Conservation (phyloP, 92 coral and sea anemone species). For the Nematostella vectensis region DNA sequence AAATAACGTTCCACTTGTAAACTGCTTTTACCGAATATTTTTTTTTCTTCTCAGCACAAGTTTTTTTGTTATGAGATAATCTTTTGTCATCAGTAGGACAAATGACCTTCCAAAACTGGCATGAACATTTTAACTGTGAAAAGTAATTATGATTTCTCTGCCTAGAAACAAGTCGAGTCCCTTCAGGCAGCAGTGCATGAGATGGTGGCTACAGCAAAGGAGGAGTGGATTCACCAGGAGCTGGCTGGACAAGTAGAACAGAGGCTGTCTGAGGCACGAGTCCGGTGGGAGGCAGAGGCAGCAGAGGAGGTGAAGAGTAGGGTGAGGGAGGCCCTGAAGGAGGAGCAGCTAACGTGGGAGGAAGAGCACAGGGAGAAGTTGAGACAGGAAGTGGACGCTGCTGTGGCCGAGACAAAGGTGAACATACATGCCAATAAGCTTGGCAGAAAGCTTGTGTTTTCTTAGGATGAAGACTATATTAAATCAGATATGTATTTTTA, state of each 20-base stretch:
- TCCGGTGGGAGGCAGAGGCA: conserved; percentile 30
- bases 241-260: conserved; percentile 16
- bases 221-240: conserved; percentile 37
- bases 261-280: conserved; percentile 28
- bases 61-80: too few species aligned
- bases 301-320: conserved; percentile 46
- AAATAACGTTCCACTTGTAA: too few species aligned
- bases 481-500: too few species aligned
- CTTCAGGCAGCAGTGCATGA: conserved; percentile 38
- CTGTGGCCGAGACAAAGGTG: conserved; percentile 20
- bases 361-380: conserved; percentile 38
- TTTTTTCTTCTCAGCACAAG: too few species aligned
- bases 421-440: too few species aligned
- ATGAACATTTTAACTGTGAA: too few species aligned
- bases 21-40: too few species aligned
- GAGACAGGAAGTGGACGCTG: conserved; percentile 29
- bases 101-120: too few species aligned
- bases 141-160: too few species aligned
- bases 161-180: conserved; percentile 43
- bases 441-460: too few species aligned
- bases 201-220: conserved; percentile 38
- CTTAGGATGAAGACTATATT: too few species aligned
- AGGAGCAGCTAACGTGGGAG: conserved; percentile 53
- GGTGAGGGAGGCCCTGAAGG: conserved; percentile 39
- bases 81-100: too few species aligned